Base-by-base conservation (phyloP, 2,113 vertebrate species). In the Mastomys natalensis region DNA sequence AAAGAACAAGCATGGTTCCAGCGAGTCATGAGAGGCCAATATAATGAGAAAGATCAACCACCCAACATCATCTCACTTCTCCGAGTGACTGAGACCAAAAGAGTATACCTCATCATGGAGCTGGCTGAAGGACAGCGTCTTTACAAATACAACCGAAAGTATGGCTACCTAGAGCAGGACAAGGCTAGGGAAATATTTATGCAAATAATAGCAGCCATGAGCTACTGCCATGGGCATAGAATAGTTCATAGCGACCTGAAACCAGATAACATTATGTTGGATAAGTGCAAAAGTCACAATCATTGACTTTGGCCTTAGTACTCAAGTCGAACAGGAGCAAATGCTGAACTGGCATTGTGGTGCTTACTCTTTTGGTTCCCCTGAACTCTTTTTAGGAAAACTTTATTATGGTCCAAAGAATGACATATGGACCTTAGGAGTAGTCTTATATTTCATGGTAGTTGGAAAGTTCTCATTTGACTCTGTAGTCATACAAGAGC, bases 401-500 rank as follows among this genome's bases (percentile, higher is more conserved):
- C 26, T 21, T 11, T 66, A 66, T 13, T 62, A 66, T 13, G 43
- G 82, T 8, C 8, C 43, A 43, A 48, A 86, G 29, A 17, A 37
- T 0, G 43, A 86, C n/a, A 10, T 66, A 21, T 66, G 84, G 29
- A 21, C 60, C 24, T 6, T 86, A 62, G 26, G 82, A 12, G 55
- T 45, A 1, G 40, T 86, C 16, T 4, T 86, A 22, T 37, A 66
- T 24, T 86, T 48, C 29, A 45, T 86, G 84, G 84, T 86, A 2
- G 62, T 66, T 2, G 62, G 43, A 3, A 66, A 21, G 13, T 15
- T 66, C n/a, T 60, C 60, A 1, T 85, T 85, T 64, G 26, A 29
- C 12, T 13, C 58, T 29, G n/a, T 62, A 13, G 29, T 1, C 6
- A 9, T 62, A 29, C 58, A 22, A 43, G 58, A 98, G 98, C 90